Evolutionary conservation across 2,797 vertebrate genomes (phyloP).

Genomic region (Lepidocolaptes lacrymiger): DNA sequence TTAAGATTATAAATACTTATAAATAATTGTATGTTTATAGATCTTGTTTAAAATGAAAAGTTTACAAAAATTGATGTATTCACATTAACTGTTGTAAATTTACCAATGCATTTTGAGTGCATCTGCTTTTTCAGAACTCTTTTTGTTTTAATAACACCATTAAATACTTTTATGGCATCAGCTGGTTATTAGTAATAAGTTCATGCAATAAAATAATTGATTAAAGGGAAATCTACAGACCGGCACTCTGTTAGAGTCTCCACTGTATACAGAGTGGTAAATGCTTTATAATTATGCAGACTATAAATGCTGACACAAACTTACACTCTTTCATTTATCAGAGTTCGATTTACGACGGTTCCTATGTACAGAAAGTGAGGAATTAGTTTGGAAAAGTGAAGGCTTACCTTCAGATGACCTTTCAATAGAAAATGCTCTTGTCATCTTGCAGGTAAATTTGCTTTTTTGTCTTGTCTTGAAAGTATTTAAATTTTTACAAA

Average conservation of each 20-base stretch:
- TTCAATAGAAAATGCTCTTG: constrained; percentile 96
- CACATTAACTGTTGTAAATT: neutral
- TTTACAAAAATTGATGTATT: neutral
- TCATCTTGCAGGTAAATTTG: constrained; percentile 90
- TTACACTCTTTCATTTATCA: constrained; percentile 61
- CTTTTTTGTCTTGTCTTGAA: neutral
- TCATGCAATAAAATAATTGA: neutral
- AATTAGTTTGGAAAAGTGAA: constrained; percentile 97
- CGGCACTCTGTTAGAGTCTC: neutral
- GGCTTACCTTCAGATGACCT: constrained; percentile 96
- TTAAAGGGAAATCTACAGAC: neutral
- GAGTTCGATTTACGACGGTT: constrained; percentile 92
- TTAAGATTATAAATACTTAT: neutral
- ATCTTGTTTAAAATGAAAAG: neutral
- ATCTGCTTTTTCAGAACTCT: neutral
- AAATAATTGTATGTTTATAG: neutral
- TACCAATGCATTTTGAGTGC: neutral
- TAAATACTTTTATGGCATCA: neutral
- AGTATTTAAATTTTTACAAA: neutral
- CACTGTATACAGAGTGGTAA: neutral
- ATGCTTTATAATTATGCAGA: neutral
- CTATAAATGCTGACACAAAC: neutral
- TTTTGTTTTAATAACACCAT: neutral
- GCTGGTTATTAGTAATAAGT: neutral
- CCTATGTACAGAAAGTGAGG: constrained; percentile 95